Evolutionary conservation across 2,888 invertebrate genomes (phyloP), one percentile per base, ranked within the genome.

Genomic region (Monoplex corrugatus): DNA sequence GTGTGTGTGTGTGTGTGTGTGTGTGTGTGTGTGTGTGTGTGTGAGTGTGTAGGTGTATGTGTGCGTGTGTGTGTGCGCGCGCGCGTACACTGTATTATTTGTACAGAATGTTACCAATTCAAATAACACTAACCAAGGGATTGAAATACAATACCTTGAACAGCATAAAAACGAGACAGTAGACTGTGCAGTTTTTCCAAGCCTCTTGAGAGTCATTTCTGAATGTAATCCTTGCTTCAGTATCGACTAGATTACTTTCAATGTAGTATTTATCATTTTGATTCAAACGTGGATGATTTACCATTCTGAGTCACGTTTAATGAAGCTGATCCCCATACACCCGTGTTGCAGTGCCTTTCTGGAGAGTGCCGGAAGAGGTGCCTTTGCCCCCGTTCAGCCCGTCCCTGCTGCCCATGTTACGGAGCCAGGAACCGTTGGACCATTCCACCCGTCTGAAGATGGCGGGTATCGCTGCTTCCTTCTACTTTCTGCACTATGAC

Each of bases 401-500:
- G 5, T 35, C 35, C 19, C 35, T 19, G 16, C 38, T 45, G 50
- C 50, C 50, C 50, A 50, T 57, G 57, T 38, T 84, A 35, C 44
- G n/a, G 23, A 50, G 38, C 84, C 57, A 32, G 2, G 35, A 44
- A 57, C 45, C n/a, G 3, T 38, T 84, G 84, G 84, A 84, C 1
- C 50, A 57, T 8, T 38, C 45, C 38, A 28, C 45, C 35, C 50
- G 84, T 35, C 32, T 84, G 32, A 84, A 57, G 84, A 84, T 84
- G 84, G 84, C 84, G 50, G 84, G 45, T 8, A 35, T 84, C 35
- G 84, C 84, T 10, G 84, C 84, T 23, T 45, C 57, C 57, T 84
- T 84, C 35, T 84, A 84, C 84, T 84, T 84, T 38, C 19, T 1
- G 32, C 16, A 84, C 38, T 57, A 84, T 57, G 57, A 84, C 35